Evolutionary conservation across 1,140 invertebrate species (phyloP).

Genomic region (Paralvinella palmiformis): DNA sequence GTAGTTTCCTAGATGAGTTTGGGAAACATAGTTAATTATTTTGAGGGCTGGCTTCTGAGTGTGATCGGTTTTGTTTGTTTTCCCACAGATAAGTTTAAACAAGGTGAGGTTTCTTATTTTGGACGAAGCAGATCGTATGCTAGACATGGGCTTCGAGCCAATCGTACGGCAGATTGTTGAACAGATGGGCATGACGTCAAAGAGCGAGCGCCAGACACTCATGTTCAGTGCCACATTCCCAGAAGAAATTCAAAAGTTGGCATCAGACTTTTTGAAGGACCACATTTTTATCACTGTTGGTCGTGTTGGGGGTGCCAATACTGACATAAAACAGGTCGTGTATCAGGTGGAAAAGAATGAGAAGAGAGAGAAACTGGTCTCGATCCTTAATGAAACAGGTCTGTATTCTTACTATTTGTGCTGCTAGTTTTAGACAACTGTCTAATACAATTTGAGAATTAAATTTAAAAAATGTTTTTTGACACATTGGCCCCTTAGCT

Average conservation of each 20-base stretch:
- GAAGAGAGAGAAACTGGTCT: slow-evolving; percentile 67
- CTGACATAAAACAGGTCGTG: slow-evolving; percentile 96
- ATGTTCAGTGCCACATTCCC: slow-evolving; percentile 95
- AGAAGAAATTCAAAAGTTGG: slow-evolving; percentile 79
- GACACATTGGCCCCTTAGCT: too few relatives aligned
- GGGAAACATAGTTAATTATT: too few relatives aligned
- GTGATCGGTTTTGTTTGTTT: slow-evolving; percentile 9
- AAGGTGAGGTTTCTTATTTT: slow-evolving; percentile 56
- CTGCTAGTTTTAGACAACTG: too few relatives aligned
- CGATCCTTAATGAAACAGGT: slow-evolving; percentile 62
- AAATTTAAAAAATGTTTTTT: too few relatives aligned
- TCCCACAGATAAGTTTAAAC: slow-evolving; percentile 41
- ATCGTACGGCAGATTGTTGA: slow-evolving; percentile 70
- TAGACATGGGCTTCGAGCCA: slow-evolving; percentile 77
- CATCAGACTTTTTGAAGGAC: slow-evolving; percentile 92
- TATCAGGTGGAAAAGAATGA: slow-evolving; percentile 61
- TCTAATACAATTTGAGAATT: too few relatives aligned
- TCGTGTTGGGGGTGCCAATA: slow-evolving; percentile 95
- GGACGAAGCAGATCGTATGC: slow-evolving; percentile 96
- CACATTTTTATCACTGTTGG: slow-evolving; percentile 99
- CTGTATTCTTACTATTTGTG: slow-evolving; percentile 25
- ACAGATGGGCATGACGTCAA: slow-evolving; percentile 66
- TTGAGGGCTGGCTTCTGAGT: not conserved
- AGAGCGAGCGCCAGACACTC: slow-evolving; percentile 66
- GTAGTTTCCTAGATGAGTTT: too few relatives aligned